Conservation (phyloP, 2,888 invertebrate genomes). For the Drosophila stalkeri region DNA sequence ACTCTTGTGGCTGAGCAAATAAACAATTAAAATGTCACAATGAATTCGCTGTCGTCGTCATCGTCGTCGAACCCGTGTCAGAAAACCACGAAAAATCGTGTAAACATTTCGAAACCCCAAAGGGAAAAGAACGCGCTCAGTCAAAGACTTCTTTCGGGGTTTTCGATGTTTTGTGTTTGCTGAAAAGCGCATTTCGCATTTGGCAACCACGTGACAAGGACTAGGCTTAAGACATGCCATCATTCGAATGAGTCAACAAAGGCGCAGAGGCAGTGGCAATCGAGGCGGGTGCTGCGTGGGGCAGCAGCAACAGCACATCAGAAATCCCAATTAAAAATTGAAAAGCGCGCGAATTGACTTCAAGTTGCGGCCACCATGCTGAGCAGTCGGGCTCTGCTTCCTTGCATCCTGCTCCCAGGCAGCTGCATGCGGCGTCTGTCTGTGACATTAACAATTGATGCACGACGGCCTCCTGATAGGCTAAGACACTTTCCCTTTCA, state of each 20-base stretch:
- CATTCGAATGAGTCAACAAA: conserved; percentile 47
- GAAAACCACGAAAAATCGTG: conserved; percentile 75
- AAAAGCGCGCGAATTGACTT: conserved; percentile 70
- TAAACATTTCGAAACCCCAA: conserved; percentile 66
- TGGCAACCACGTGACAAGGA: conserved; percentile 50
- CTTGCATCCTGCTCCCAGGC: conserved; percentile 40
- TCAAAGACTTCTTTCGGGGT: neutral
- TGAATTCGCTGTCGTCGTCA: conserved; percentile 38
- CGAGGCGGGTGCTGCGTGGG: neutral
- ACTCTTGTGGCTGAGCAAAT: conserved; percentile 59
- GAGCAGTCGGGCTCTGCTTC: conserved; percentile 32
- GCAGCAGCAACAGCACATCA: conserved; percentile 21
- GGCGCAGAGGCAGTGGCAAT: conserved; percentile 22
- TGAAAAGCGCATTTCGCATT: conserved; percentile 72
- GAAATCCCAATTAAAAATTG: conserved; percentile 79
- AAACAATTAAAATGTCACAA: conserved; percentile 82
- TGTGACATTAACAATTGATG: conserved; percentile 79
- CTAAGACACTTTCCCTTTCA: conserved; percentile 58
- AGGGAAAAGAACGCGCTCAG: conserved; percentile 26
- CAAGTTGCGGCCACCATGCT: conserved; percentile 57
- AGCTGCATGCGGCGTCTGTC: conserved; percentile 57
- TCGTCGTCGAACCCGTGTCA: conserved; percentile 80
- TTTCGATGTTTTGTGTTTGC: conserved; percentile 44
- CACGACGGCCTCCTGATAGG: conserved; percentile 60
- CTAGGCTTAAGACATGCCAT: conserved; percentile 50